Evolutionary conservation across 2,888 invertebrate genomes (phyloP), one percentile per base, ranked within the genome.

Genomic region (Agriopis aurantiaria): DNA sequence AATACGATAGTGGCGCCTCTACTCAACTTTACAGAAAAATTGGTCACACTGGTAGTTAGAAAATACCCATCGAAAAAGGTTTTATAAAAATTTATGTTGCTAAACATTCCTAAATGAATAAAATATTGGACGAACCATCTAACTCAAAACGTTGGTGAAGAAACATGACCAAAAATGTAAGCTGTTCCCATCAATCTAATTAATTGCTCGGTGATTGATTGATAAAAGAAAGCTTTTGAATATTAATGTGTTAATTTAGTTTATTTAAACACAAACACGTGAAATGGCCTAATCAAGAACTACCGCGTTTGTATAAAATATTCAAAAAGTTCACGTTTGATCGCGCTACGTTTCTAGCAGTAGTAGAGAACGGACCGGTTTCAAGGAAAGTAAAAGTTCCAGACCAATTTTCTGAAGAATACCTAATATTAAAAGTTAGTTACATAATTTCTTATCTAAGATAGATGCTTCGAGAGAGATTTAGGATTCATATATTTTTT

Each of bases 351-450:
- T 55, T 62, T 66, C 62, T 66, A 63, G 58, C 68, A 73, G 66
- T 23, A 72, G 73, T 53, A 46, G 68, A 67, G 52, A 59, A 49
- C 43, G 33, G 62, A 78, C 80, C 75, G 75, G 78, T 78, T 78
- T 9, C 10, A 59, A 59, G 59, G 66, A 79, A 79, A 79, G 79
- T 77, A 75, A 79, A 73, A 75, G 72, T 76, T 14, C 11, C 53
- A 66, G 14, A 57, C 62, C 14, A 12, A 60, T 63, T 69, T 70
- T 70, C 59, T 64, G 48, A 59, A 17, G 65, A 68, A 68, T 68
- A 33, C 33, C 33, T 33, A 61, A n/a, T 59, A 46, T 33, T 46
- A 40, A 41, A 46, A 14, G 43, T 11, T 14, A 56, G 43, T 14
- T 43, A 14, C 43, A 43, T 33, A 33, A 33, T 33, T 33, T 9